These are phyloP conservation scores for Valencia hispanica DNA, from an alignment of 2,797 vertebrate species.

Conservation along the genomic window DNA sequence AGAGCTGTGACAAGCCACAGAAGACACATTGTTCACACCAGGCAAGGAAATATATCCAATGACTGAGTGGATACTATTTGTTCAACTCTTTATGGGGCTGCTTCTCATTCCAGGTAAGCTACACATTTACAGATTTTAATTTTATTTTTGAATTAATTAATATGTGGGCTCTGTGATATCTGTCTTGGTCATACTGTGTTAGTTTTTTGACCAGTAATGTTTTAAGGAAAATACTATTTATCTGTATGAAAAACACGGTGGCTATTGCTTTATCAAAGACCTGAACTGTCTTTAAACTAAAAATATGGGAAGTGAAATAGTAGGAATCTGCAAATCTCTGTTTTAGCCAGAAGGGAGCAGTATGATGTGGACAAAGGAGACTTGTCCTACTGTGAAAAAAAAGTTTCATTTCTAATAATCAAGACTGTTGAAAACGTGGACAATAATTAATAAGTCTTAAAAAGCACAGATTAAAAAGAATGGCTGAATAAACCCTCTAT, in stretches of 20 bases:
- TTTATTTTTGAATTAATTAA: background rate
- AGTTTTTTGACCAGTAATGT: background rate
- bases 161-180: background rate
- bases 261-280: background rate
- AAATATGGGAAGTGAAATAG: background rate
- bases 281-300: background rate
- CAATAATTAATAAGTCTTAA: background rate
- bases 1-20: slow-evolving; percentile 39
- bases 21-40: slow-evolving; percentile 33
- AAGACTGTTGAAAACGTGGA: background rate
- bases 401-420: background rate
- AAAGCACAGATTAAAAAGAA: background rate
- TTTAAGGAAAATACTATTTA: background rate
- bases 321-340: slow-evolving; percentile 6
- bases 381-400: background rate
- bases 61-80: slow-evolving; percentile 41
- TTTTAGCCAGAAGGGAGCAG: slow-evolving; percentile 33
- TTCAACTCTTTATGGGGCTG: slow-evolving; percentile 58
- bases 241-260: background rate
- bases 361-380: background rate
- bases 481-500: background rate
- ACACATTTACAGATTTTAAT: background rate
- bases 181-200: background rate
- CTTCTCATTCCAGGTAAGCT: slow-evolving; percentile 69
- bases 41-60: slow-evolving; percentile 51